Evolutionary conservation across 2,888 invertebrate genomes (phyloP), one percentile per base, ranked within the genome.

Genomic region (Drosophila melanosoma): DNA sequence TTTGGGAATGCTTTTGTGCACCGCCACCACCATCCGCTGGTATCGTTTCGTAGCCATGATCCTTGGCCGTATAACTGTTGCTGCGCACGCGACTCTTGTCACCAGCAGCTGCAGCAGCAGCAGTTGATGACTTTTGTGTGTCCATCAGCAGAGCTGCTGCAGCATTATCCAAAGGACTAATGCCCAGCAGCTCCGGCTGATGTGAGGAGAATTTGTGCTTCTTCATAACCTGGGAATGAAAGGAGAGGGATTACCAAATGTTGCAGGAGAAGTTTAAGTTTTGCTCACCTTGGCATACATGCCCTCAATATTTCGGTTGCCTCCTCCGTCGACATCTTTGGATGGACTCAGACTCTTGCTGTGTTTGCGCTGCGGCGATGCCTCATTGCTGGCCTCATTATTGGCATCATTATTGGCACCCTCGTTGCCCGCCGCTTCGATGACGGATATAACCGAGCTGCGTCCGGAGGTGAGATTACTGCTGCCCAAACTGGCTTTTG

Each of bases 211-310:
- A 90, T 69, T 93, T 93, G 77, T 91, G 93, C 76, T 93, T 93
- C 40, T 93, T 93, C 91, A 93, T 93, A 3, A 93, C 93, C 93
- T 93, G 57, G 3, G 72, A 53, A 51, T 1, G 0, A 6, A 3
- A n/a, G 0, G 1, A 1, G 5, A 3, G 6, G 29, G 10, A 0
- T 35, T 17, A 38, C 20, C 8, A 32, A 2, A 6, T 15, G 1
- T n/a, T 40, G 15, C 1, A 45, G 4, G 1, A 15, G 20, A 11
- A 61, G 3, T 10, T 15, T 3, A 17, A 32, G 15, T 17, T 0
- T 5, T 2, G 3, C 95, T 95, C 26, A 97, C 97, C 94, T 97
- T 98, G 2, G 97, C 97, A 92, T 98, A 98, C 96, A 98, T 96
- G 87, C 97, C 97, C 84, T 97, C 97, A n/a, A 97, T 93, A 38